Conservation (phyloP, 2,113 vertebrate species). For the Rostratula benghalensis region DNA sequence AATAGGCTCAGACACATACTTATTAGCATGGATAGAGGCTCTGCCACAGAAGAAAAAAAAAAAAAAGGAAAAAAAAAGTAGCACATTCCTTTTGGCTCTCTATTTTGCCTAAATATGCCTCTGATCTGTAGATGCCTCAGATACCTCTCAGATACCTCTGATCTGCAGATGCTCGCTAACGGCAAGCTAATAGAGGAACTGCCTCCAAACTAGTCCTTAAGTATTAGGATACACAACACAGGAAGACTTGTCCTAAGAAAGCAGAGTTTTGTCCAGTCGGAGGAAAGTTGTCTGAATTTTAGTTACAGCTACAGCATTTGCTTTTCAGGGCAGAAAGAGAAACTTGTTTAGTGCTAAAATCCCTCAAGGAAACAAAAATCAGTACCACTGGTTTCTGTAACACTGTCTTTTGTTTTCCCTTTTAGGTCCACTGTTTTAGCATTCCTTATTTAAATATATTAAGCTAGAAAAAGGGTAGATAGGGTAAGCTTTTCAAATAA, state of each 20-base stretch:
- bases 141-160: neutral
- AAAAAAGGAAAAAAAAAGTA: neutral
- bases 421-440: neutral
- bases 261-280: neutral
- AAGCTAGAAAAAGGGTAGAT: neutral
- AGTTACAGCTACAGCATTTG: neutral
- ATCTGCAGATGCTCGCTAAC: neutral
- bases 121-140: too few species aligned
- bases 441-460: neutral
- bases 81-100: neutral
- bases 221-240: neutral
- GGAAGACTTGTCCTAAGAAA: neutral
- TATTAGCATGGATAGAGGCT: neutral
- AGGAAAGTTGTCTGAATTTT: neutral
- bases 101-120: neutral
- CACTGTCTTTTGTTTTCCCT: neutral
- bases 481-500: neutral
- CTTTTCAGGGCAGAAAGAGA: neutral
- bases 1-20: neutral
- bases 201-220: neutral
- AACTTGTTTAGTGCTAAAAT: neutral
- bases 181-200: neutral
- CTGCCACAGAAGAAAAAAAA: neutral
- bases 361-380: neutral
- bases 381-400: neutral